phyloP scores from a whole-genome alignment of 2,888 invertebrate species.

The Tetragonisca angustula region DNA sequence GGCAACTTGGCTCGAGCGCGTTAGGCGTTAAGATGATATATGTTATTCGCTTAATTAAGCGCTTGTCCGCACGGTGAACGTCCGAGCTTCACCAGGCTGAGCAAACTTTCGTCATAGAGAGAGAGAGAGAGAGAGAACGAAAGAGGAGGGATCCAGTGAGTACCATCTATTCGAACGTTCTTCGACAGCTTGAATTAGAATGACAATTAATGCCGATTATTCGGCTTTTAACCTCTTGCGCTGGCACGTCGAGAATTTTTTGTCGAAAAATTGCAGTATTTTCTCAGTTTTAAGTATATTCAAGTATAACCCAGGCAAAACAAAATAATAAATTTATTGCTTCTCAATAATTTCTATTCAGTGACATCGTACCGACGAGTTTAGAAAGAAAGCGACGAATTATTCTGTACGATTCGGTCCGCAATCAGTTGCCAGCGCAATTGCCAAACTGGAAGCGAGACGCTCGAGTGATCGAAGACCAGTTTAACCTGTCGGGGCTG shows the following conservation, averaged over 20 bases:
- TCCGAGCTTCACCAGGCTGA: constrained; percentile 69
- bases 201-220: constrained; percentile 19
- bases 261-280: no score
- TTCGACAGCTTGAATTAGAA: not conserved
- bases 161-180: not conserved
- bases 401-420: no score
- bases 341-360: no score
- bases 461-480: not conserved
- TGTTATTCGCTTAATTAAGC: constrained; percentile 83
- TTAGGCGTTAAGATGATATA: constrained; percentile 79
- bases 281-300: no score
- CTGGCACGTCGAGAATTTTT: no score
- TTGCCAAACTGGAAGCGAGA: not conserved
- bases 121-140: not conserved
- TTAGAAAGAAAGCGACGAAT: no score
- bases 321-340: no score
- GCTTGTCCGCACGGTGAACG: constrained; percentile 75
- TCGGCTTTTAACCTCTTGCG: constrained; percentile 4
- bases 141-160: constrained; percentile 34
- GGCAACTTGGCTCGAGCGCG: constrained; percentile 62
- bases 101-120: constrained; percentile 66
- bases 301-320: no score
- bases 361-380: no score
- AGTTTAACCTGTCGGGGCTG: not conserved
- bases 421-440: not conserved